Evolutionary conservation across 2,888 invertebrate genomes (phyloP), one percentile per base, ranked within the genome.

Genomic region (Minunthozetes semirufus): DNA sequence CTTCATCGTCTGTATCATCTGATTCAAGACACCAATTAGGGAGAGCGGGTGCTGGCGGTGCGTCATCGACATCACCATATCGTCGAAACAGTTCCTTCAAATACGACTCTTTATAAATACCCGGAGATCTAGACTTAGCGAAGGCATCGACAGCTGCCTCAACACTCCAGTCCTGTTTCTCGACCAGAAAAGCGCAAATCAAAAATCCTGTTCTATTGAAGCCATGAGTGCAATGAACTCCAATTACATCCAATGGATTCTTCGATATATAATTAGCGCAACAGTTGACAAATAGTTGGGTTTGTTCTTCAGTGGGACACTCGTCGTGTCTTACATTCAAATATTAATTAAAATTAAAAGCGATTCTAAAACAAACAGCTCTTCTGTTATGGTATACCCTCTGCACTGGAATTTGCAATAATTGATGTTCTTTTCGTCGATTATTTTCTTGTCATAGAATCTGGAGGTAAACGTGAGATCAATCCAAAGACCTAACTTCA

Each of bases 121-220:
- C 99, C 0, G 96, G 94, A 0, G 92, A 90, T 77, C 99, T 88
- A 77, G 80, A 77, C 27, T 75, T 74, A 19, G 90, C 87, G 84
- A 96, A 97, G 80, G 88, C 88, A 53, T 85, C 85, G 8, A 96
- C 82, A 0, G 94, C 95, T 2, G 91, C 90, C 78, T 92, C 93
- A 0, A 96, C 87, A 80, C 90, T 38, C 75, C 70, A 75, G 42
- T 78, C 71, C 19, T 68, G 38, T 66, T 77, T 88, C 81, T 93
- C 90, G 5, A 96, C 91, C 83, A 99, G 87, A 83, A 92, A 99
- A 0, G 94, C 90, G 33, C 90, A 88, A 72, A 99, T 90, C 8
- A 99, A 86, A 82, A 98, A 99, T 0, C 99, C 99, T 9, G 97
- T 97, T 79, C 99, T 87, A 83, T 99, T 99, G 83, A 98, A 99